Evolutionary conservation across 2,797 vertebrate species (phyloP).

Genomic region (Sparus aurata): DNA sequence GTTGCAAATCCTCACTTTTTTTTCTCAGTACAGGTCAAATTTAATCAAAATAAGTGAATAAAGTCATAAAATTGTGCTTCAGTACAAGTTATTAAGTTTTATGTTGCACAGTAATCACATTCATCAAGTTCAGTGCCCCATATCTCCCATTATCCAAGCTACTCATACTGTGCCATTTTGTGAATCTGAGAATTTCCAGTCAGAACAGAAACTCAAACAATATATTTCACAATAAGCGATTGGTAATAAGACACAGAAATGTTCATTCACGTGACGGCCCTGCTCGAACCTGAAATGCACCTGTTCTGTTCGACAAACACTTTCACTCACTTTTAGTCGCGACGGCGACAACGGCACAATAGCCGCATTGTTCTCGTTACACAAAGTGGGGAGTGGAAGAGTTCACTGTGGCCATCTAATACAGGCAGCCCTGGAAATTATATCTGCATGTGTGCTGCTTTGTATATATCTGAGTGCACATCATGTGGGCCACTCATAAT

Average conservation of each 20-base stretch:
- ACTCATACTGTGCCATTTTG: no score
- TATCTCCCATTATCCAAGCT: no score
- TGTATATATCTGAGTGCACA: background rate
- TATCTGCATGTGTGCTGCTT: slow-evolving; percentile 1
- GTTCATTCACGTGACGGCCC: background rate
- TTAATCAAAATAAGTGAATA: no score
- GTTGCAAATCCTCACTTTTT: no score
- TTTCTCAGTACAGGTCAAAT: no score
- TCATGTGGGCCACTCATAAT: slow-evolving; percentile 9
- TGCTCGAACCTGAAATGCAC: slow-evolving; percentile 22
- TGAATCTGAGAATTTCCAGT: no score
- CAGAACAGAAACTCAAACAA: background rate
- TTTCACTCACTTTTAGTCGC: slow-evolving; percentile 32
- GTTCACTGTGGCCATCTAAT: slow-evolving; percentile 49
- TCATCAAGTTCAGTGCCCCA: no score
- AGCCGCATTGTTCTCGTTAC: slow-evolving; percentile 53
- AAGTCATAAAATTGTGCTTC: no score
- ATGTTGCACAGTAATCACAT: no score
- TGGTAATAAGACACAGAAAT: slow-evolving; percentile 10
- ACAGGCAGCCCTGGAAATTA: slow-evolving; percentile 3
- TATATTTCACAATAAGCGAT: background rate
- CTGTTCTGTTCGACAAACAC: slow-evolving; percentile 36
- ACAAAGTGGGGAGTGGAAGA: slow-evolving; percentile 42
- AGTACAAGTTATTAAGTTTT: no score
- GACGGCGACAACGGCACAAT: slow-evolving; percentile 59